These are phyloP conservation scores for Agonum fuliginosum DNA, from an alignment of 2,888 invertebrate genomes.

Conservation along the genomic window DNA sequence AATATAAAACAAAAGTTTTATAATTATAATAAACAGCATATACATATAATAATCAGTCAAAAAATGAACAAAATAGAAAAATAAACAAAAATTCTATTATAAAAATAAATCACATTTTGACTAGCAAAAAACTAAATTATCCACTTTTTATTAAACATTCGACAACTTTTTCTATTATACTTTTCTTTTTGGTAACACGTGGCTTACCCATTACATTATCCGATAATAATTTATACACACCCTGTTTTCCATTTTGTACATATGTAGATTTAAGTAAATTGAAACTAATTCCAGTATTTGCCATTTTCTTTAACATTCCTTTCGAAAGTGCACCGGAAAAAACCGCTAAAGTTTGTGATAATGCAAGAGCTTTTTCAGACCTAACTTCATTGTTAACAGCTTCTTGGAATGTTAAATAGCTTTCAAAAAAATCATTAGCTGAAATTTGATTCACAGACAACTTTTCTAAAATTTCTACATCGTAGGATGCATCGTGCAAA, in stretches of 20 bases:
- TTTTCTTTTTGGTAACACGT: too few species aligned
- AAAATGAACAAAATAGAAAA: too few species aligned
- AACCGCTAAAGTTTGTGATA: neutral
- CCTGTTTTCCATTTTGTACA: neutral
- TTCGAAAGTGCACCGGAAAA: neutral
- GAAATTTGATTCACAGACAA: neutral
- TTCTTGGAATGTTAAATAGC: neutral
- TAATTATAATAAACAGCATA: too few species aligned
- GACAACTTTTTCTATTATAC: too few species aligned
- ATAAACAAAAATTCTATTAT: too few species aligned
- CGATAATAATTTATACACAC: too few species aligned
- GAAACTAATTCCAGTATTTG: neutral
- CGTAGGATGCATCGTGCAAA: neutral
- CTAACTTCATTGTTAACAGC: neutral
- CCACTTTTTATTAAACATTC: too few species aligned
- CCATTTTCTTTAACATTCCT: neutral
- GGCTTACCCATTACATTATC: too few species aligned
- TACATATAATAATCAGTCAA: too few species aligned
- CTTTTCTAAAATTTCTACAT: conserved; percentile 6
- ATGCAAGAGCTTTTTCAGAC: neutral
- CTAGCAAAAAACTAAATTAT: too few species aligned
- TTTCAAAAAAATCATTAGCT: conserved; percentile 5
- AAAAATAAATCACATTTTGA: too few species aligned
- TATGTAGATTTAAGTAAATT: neutral
- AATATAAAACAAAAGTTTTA: too few species aligned